Evolutionary conservation across 2,797 vertebrate genomes (phyloP).

Genomic region (Phataginus tetradactyla): DNA sequence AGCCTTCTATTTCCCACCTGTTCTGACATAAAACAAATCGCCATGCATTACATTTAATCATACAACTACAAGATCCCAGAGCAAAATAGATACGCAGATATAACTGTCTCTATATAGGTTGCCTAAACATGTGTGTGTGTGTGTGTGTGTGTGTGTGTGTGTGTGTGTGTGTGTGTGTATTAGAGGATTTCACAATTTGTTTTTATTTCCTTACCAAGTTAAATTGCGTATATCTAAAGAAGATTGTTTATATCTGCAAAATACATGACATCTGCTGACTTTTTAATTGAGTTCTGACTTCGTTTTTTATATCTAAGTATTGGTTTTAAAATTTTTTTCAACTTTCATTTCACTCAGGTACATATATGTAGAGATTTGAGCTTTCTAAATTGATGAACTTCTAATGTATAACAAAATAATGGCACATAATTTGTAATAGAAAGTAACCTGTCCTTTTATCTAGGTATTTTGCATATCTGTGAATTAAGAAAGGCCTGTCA

Average conservation of each 20-base stretch:
- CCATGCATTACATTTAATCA: background rate
- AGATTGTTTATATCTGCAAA: slow-evolving; percentile 7
- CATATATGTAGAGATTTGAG: background rate
- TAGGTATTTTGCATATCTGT: background rate
- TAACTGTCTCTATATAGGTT: background rate
- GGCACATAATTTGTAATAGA: background rate
- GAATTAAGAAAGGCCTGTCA: background rate
- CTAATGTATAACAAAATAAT: background rate
- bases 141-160: background rate
- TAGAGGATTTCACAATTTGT: background rate
- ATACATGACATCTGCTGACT: background rate
- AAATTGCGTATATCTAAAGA: background rate
- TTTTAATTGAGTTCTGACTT: background rate
- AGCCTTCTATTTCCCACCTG: background rate
- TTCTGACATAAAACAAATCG: background rate
- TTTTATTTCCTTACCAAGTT: background rate
- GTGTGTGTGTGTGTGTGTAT: too few species aligned
- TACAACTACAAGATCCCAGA: background rate
- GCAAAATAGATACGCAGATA: background rate
- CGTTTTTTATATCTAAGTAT: background rate
- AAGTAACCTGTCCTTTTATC: background rate
- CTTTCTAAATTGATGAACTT: background rate
- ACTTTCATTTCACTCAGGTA: background rate
- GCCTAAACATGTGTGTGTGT: background rate
- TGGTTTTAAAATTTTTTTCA: background rate